phyloP scores from a whole-genome alignment of 2,113 vertebrate genomes.

The rat (Rattus norvegicus) region DNA sequence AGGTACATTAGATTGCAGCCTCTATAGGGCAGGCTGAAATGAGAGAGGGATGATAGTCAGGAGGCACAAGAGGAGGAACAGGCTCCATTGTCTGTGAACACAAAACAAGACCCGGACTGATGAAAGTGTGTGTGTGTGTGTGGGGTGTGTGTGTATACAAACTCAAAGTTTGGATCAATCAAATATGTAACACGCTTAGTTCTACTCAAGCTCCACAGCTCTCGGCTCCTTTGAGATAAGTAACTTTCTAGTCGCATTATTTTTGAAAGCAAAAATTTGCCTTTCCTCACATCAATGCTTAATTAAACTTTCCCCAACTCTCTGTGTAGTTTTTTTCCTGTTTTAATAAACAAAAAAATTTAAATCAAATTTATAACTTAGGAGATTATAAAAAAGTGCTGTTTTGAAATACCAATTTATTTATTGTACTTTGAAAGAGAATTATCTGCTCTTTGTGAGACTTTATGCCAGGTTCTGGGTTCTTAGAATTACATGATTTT shows the following conservation, averaged over 20 bases:
- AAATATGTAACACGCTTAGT: neutral
- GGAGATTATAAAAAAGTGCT: neutral
- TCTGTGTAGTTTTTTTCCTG: neutral
- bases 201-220: constrained; percentile 2
- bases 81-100: neutral
- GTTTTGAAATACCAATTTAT: neutral
- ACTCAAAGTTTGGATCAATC: constrained; percentile 13
- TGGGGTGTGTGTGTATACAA: neutral
- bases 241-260: neutral
- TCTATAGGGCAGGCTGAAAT: neutral
- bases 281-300: neutral
- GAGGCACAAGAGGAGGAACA: neutral
- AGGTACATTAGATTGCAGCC: neutral
- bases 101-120: neutral
- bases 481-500: neutral
- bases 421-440: constrained; percentile 6
- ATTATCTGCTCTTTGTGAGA: neutral
- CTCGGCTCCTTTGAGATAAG: constrained; percentile 10
- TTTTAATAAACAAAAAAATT: neutral
- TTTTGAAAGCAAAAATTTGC: constrained; percentile 7
- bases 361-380: constrained; percentile 11
- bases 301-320: neutral
- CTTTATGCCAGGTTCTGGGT: neutral
- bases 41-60: neutral
- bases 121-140: neutral